phyloP scores from a whole-genome alignment of 1,140 invertebrate genomes.

The Papilio polyxenes region DNA sequence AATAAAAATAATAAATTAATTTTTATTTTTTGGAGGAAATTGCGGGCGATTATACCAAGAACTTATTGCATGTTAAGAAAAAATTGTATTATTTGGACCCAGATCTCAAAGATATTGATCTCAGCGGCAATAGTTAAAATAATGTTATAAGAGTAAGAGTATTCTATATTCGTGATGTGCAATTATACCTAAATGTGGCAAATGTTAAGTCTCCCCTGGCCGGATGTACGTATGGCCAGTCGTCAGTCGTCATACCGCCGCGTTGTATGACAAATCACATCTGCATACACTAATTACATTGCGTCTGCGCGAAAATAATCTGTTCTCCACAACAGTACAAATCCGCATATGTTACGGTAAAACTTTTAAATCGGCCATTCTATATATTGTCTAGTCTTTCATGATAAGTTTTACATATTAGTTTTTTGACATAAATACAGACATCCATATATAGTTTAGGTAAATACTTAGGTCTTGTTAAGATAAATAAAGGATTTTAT shows the following conservation, averaged over 20 bases:
- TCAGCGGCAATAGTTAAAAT: too few relatives aligned
- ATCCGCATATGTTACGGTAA: neutral
- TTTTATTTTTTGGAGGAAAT: too few relatives aligned
- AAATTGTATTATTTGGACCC: neutral
- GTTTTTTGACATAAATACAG: neutral
- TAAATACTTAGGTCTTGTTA: neutral
- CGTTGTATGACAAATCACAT: slow-evolving; percentile 24
- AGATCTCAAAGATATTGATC: neutral
- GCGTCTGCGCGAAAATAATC: slow-evolving; percentile 8
- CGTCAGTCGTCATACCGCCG: neutral
- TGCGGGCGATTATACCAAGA: too few relatives aligned
- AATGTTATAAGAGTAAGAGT: neutral
- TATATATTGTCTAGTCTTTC: neutral
- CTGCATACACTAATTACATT: slow-evolving; percentile 11
- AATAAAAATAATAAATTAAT: too few relatives aligned
- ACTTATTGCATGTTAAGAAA: too few relatives aligned
- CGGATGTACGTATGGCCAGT: slow-evolving; percentile 19
- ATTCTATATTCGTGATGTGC: neutral
- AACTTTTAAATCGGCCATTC: neutral
- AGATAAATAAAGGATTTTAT: neutral
- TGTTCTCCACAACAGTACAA: neutral
- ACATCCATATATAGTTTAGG: neutral
- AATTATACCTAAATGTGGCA: neutral
- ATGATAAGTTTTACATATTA: neutral
- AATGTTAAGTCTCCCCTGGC: neutral